Evolutionary conservation across 2,797 vertebrate genomes (phyloP), one percentile per base, ranked within the genome.

Genomic region (Semotilus atromaculatus): DNA sequence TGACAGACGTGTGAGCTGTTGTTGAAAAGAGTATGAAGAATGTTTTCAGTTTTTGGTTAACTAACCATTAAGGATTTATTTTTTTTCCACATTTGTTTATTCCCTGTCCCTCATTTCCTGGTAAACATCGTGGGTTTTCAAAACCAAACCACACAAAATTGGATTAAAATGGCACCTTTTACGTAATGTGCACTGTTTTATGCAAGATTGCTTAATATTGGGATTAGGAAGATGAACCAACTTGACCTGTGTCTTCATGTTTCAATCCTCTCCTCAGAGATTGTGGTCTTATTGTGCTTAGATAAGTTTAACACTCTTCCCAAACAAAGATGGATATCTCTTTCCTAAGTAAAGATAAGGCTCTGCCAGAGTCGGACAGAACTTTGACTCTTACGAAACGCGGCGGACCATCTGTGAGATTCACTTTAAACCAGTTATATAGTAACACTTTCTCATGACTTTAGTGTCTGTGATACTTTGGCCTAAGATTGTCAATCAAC

Each of bases 351-450:
- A 48, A 72, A 82, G 79, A 78, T 81, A 80, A 83, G 51, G 18
- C 5, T 45, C 48, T 40, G 31, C 21, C 68, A 66, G 70, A 53
- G 84, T 19, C 11, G 55, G 82, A 80, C 34, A 19, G 43, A 45
- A 83, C 89, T 88, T 91, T 84, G 81, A 81, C 72, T 79, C 51
- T 80, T 85, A 68, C 21, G 75, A 86, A 85, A 75, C 21, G 14
- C 36, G 13, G 76, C 29, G 1, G n/a, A 55, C 58, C 82, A 81
- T 21, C 29, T 16, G 14, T 64, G 66, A 14, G 36, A 36, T 70
- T 36, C 2, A 19, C 21, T 73, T 84, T 19, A 62, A 29, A 13
- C 5, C 34, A 58, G 68, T 87, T 82, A 80, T 14, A 64, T 2
- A 84, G 43, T 89, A 81, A 87, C 83, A 38, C 60, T 14, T 36